A percentile compares a stretch with the other conserved stretches of the same genome.
Evolutionary conservation across 2,888 invertebrate genomes (phyloP).

Genomic region (Nomada flava): DNA sequence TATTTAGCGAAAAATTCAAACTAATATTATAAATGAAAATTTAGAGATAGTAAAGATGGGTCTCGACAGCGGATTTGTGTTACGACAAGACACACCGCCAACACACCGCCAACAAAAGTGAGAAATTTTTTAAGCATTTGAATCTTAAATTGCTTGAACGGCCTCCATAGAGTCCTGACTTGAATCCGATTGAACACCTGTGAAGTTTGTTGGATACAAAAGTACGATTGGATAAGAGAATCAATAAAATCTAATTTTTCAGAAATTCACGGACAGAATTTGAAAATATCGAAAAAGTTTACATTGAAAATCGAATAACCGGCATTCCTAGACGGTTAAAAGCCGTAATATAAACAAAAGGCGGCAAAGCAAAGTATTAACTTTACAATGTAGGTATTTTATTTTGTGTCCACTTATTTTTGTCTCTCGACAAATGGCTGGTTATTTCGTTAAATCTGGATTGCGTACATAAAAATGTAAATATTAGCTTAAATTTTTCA

Average conservation of each 20-base stretch:
- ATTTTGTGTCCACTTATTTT: neutral
- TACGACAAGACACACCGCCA: neutral
- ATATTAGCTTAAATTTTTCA: neutral
- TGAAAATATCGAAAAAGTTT: neutral
- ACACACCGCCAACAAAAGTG: neutral
- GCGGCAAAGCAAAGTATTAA: neutral
- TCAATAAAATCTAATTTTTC: neutral
- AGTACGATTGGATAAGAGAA: too few relatives aligned
- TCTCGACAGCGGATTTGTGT: neutral
- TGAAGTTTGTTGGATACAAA: slow-evolving; percentile 2
- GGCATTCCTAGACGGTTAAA: neutral
- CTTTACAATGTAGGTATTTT: neutral
- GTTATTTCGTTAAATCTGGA: neutral
- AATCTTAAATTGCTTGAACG: neutral
- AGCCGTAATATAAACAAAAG: neutral
- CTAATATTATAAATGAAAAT: neutral
- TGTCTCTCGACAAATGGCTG: neutral
- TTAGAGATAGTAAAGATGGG: neutral
- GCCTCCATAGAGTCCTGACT: neutral
- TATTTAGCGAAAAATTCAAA: slow-evolving; percentile 7
- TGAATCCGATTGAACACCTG: neutral
- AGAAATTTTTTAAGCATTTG: neutral
- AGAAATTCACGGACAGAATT: neutral
- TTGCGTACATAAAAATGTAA: neutral
- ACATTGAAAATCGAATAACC: neutral